Percentiles rank a stretch among this genome's conserved stretches.
Evolutionary conservation across 1,140 invertebrate species (phyloP).

Genomic region (Drosophila sproati): DNA sequence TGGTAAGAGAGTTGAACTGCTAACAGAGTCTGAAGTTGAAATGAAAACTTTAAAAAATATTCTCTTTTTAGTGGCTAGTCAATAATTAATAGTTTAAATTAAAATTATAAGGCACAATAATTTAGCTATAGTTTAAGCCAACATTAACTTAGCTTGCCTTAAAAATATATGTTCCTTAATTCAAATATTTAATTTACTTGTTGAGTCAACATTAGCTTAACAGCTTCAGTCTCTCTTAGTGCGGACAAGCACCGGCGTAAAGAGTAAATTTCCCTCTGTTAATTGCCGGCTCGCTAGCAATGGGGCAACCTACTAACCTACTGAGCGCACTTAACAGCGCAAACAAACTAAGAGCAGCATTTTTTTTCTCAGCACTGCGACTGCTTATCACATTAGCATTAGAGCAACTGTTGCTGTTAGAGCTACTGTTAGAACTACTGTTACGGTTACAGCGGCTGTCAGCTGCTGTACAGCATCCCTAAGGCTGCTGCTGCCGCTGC

Average conservation of each 20-base stretch:
- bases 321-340: constrained; percentile 37
- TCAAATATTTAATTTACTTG: constrained; percentile 12
- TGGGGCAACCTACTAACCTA: constrained; percentile 76
- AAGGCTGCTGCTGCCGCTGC: constrained; percentile 17
- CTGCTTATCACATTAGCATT: constrained; percentile 60
- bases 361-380: not conserved
- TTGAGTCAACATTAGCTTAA: constrained; percentile 9
- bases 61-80: no score
- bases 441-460: not conserved
- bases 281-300: constrained; percentile 38
- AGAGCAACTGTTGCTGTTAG: constrained; percentile 44
- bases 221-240: not conserved
- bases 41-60: no score
- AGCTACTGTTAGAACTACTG: constrained; percentile 4
- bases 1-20: no score
- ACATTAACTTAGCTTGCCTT: no score
- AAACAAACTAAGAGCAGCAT: constrained; percentile 39
- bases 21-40: not conserved
- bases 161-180: not conserved
- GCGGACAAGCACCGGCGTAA: constrained; percentile 13
- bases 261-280: constrained; percentile 66
- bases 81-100: no score
- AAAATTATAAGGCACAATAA: no score
- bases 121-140: no score
- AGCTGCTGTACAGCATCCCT: constrained; percentile 31